These are phyloP conservation scores for Bombus sibiricus DNA, from an alignment of 1,140 invertebrate genomes.

Conservation along the genomic window DNA sequence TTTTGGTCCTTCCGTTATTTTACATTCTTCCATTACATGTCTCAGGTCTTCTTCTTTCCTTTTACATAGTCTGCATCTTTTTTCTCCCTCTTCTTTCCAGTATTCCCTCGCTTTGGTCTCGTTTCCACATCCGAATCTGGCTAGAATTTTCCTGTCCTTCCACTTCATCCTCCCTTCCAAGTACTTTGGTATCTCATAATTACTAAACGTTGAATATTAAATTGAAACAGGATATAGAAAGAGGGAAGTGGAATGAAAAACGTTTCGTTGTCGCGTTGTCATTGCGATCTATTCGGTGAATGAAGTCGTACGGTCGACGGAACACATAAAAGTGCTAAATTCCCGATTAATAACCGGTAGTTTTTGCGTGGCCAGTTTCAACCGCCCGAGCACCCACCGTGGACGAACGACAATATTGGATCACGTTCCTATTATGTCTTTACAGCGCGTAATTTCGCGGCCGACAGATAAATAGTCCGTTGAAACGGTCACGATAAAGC, in stretches of 20 bases:
- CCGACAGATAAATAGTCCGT: constrained; percentile 55
- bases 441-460: constrained; percentile 63
- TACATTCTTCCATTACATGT: too few relatives aligned
- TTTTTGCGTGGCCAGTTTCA: constrained; percentile 9
- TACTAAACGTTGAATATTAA: too few relatives aligned
- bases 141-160: too few relatives aligned
- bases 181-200: too few relatives aligned
- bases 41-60: too few relatives aligned
- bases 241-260: background rate
- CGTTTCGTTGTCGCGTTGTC: background rate
- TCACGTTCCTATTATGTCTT: constrained; percentile 63
- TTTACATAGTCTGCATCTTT: too few relatives aligned
- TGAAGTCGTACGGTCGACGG: constrained; percentile 32
- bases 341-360: constrained; percentile 49
- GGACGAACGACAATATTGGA: constrained; percentile 54
- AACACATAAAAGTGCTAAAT: constrained; percentile 37
- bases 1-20: too few relatives aligned
- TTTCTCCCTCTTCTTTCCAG: too few relatives aligned
- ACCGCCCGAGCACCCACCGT: background rate
- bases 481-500: constrained; percentile 62
- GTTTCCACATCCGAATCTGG: too few relatives aligned
- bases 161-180: too few relatives aligned
- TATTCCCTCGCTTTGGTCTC: too few relatives aligned
- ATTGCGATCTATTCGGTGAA: background rate
- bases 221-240: background rate